These are phyloP conservation scores for Tuberolachnus salignus DNA, from an alignment of 2,888 invertebrate species.

Conservation along the genomic window DNA sequence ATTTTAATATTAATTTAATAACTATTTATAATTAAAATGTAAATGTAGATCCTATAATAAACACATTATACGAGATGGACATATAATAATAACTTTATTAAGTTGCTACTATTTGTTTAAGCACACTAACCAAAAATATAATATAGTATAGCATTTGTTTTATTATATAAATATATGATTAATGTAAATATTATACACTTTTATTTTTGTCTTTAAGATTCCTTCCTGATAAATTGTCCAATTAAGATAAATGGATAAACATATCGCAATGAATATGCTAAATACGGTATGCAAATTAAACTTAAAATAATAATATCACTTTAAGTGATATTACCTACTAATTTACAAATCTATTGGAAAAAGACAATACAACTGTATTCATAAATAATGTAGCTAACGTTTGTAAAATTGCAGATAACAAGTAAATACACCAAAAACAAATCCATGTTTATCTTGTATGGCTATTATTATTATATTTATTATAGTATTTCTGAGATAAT, in stretches of 20 bases:
- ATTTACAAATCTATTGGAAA: not conserved
- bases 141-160: too few species aligned
- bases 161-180: too few species aligned
- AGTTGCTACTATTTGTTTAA: too few species aligned
- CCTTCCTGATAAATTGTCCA: constrained; percentile 27
- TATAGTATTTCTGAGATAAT: constrained; percentile 78
- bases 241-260: constrained; percentile 21
- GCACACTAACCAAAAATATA: too few species aligned
- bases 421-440: constrained; percentile 89
- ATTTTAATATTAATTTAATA: too few species aligned
- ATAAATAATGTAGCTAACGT: constrained; percentile 71
- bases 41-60: too few species aligned
- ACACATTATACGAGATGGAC: too few species aligned
- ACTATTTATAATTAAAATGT: too few species aligned
- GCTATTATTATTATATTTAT: too few species aligned
- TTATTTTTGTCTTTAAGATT: not conserved
- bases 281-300: constrained; percentile 32
- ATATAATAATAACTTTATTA: not conserved
- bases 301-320: constrained; percentile 8
- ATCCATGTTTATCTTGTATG: constrained; percentile 82
- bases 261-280: constrained; percentile 42
- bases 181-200: too few species aligned
- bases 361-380: not conserved
- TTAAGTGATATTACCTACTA: too few species aligned
- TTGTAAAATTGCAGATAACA: constrained; percentile 78